These are phyloP conservation scores for Smithornis capensis DNA, from an alignment of 2,113 vertebrate species.

Conservation along the genomic window DNA sequence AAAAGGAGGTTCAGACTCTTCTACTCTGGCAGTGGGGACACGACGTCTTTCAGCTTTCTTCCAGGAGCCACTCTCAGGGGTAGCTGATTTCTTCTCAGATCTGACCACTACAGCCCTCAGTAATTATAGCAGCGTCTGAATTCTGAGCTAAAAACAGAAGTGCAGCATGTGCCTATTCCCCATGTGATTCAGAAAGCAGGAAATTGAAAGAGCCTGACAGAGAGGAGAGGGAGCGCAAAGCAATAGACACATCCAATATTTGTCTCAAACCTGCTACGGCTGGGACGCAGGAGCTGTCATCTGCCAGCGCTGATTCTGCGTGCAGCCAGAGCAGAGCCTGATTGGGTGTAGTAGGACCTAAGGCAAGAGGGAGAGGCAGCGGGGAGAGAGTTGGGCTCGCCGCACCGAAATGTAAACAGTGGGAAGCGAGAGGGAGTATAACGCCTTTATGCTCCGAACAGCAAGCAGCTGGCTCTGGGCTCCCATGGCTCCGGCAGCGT, in stretches of 20 bases:
- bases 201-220: slow-evolving; percentile 47
- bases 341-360: slow-evolving; percentile 45
- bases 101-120: slow-evolving; percentile 40
- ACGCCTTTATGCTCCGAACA: background rate
- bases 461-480: background rate
- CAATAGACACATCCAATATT: background rate
- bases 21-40: background rate
- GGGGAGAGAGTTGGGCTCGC: background rate
- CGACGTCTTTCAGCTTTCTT: slow-evolving; percentile 7
- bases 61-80: background rate
- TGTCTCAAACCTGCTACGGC: background rate
- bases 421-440: background rate
- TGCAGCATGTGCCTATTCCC: slow-evolving; percentile 46
- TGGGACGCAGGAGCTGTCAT: slow-evolving; percentile 36
- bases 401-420: slow-evolving; percentile 9
- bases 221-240: background rate
- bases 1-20: background rate
- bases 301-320: background rate
- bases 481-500: background rate
- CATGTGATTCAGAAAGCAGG: slow-evolving; percentile 47
- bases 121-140: slow-evolving; percentile 62
- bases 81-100: slow-evolving; percentile 24
- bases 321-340: background rate
- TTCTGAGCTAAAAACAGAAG: slow-evolving; percentile 55
- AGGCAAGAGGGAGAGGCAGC: background rate